Evolutionary conservation across 2,113 vertebrate genomes (phyloP).

Genomic region (Taxidea taxus): DNA sequence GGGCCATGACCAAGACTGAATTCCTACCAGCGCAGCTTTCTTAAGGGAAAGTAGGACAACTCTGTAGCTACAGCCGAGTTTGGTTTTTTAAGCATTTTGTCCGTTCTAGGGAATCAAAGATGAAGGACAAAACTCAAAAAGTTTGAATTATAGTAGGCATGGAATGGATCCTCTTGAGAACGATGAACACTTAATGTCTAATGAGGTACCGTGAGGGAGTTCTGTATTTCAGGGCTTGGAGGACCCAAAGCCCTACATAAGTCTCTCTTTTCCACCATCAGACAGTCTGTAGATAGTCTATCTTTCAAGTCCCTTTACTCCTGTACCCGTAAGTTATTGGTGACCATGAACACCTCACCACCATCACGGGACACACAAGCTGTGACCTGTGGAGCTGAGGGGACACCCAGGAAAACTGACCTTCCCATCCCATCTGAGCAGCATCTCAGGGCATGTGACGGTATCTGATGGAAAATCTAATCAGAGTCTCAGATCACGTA

Average conservation of each 20-base stretch:
- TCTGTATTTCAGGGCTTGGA: fast-evolving
- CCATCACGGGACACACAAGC: fast-evolving
- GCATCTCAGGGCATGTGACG: fast-evolving
- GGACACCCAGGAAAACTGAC: fast-evolving
- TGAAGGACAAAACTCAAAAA: background rate
- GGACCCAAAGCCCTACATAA: fast-evolving
- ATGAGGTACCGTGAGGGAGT: fast-evolving
- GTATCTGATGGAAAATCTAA: background rate
- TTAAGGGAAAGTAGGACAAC: fast-evolving
- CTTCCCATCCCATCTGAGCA: too few relatives aligned
- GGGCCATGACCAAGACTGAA: fast-evolving
- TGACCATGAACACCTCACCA: fast-evolving
- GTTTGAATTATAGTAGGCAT: background rate
- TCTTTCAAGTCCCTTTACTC: background rate
- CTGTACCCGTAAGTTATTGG: fast-evolving
- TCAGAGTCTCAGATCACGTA: background rate
- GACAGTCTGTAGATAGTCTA: fast-evolving
- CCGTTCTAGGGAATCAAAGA: background rate
- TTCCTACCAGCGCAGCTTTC: background rate
- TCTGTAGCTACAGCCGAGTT: background rate
- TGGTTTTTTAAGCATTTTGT: background rate
- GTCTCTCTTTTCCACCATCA: fast-evolving
- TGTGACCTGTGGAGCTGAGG: too few relatives aligned
- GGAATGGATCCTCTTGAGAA: background rate
- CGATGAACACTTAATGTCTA: fast-evolving